phyloP scores from a whole-genome alignment of 2,113 vertebrate species.

The Xiphophorus hellerii region DNA sequence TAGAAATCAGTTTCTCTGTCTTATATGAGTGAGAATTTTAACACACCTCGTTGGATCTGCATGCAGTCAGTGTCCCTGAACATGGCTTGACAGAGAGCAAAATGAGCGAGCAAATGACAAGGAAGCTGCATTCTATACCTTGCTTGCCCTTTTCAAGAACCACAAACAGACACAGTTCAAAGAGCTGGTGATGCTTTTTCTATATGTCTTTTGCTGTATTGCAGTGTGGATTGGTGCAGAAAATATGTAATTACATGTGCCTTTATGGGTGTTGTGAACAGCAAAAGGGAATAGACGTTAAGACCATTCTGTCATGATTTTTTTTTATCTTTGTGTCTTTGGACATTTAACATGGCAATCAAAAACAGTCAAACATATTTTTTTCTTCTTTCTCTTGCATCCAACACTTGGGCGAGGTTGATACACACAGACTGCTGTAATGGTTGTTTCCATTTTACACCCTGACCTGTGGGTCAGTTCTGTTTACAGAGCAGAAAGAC shows the following conservation, averaged over 20 bases:
- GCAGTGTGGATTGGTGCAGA: constrained; percentile 51
- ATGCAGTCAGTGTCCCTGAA: constrained; percentile 14
- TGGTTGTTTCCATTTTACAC: constrained; percentile 57
- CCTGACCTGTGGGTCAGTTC: constrained; percentile 54
- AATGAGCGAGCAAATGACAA: constrained; percentile 37
- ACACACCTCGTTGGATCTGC: constrained; percentile 28
- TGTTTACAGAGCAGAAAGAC: constrained; percentile 59
- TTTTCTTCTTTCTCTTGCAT: constrained; percentile 25
- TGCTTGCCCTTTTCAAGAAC: constrained; percentile 38
- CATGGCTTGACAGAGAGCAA: constrained; percentile 38
- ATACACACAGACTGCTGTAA: constrained; percentile 32
- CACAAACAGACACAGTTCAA: constrained; percentile 37
- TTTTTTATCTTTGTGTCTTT: neutral
- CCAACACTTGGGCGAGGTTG: constrained; percentile 56
- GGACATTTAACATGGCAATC: neutral
- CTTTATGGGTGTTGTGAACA: constrained; percentile 35
- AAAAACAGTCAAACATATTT: constrained; percentile 8
- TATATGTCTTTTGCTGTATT: constrained; percentile 29
- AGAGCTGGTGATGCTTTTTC: constrained; percentile 24
- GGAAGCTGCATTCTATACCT: constrained; percentile 24
- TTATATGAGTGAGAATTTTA: constrained; percentile 19
- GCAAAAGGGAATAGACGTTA: constrained; percentile 38
- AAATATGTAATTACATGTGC: constrained; percentile 70
- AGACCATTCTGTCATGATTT: constrained; percentile 28
- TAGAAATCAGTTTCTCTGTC: constrained; percentile 2